phyloP scores from a whole-genome alignment of 1,140 invertebrate species.

The Sycophaga agraensis region DNA sequence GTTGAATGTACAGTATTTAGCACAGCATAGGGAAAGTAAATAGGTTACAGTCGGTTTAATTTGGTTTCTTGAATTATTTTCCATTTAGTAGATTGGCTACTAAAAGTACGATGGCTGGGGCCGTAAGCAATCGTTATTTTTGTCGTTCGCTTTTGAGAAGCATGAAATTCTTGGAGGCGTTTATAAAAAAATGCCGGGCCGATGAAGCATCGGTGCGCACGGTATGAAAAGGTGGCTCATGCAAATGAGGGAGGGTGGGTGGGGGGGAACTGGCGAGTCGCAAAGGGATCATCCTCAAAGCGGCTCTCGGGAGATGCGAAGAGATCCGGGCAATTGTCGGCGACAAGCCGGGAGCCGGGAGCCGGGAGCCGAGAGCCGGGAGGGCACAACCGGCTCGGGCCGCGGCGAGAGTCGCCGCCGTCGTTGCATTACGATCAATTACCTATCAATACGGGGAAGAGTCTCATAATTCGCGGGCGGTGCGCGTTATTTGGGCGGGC shows the following conservation, averaged over 20 bases:
- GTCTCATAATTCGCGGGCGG: conserved; percentile 36
- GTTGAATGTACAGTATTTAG: too few relatives aligned
- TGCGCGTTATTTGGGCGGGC: neutral
- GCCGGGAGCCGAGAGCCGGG: neutral
- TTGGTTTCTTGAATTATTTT: too few relatives aligned
- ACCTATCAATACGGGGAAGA: conserved; percentile 38
- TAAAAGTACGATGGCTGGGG: too few relatives aligned
- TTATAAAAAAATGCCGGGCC: too few relatives aligned
- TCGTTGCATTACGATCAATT: conserved; percentile 36
- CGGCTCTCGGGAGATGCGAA: neutral
- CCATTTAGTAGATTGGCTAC: too few relatives aligned
- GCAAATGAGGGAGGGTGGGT: neutral
- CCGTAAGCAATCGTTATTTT: too few relatives aligned
- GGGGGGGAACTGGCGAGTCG: neutral
- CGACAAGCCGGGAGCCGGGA: too few relatives aligned
- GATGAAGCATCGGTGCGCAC: neutral
- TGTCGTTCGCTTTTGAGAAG: too few relatives aligned
- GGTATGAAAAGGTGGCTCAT: neutral
- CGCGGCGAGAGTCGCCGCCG: neutral
- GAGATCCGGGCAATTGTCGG: too few relatives aligned
- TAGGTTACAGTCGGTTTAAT: too few relatives aligned
- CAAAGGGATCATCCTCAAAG: neutral
- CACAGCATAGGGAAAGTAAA: too few relatives aligned
- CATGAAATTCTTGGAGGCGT: too few relatives aligned
- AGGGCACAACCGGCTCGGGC: neutral